These are phyloP conservation scores for Allophyes oxyacanthae DNA, from an alignment of 2,888 invertebrate species.

Conservation along the genomic window DNA sequence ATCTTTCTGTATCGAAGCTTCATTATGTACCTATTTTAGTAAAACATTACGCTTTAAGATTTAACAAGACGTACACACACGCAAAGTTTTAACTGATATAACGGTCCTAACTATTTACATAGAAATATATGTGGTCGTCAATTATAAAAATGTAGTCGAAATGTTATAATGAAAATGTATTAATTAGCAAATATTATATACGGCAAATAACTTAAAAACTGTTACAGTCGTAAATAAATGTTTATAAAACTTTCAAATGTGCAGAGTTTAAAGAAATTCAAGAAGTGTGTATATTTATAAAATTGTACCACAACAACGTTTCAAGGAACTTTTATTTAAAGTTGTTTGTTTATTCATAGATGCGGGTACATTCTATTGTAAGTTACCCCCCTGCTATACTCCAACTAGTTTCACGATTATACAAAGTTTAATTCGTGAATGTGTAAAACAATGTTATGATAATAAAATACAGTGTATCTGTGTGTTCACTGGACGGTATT, in stretches of 20 bases:
- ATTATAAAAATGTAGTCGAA: slow-evolving; percentile 47
- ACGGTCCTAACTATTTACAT: slow-evolving; percentile 50
- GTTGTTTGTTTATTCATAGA: slow-evolving; percentile 52
- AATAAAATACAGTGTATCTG: slow-evolving; percentile 61
- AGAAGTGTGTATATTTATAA: slow-evolving; percentile 62
- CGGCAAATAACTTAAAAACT: slow-evolving; percentile 45
- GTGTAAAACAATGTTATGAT: slow-evolving; percentile 61
- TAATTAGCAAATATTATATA: slow-evolving; percentile 38
- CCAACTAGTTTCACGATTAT: slow-evolving; percentile 57
- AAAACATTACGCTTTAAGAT: slow-evolving; percentile 44
- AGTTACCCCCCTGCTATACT: slow-evolving; percentile 34
- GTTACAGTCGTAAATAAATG: slow-evolving; percentile 54
- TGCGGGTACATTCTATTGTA: slow-evolving; percentile 55
- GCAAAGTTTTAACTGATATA: slow-evolving; percentile 51
- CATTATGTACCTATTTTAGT: slow-evolving; percentile 50
- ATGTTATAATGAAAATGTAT: slow-evolving; percentile 39
- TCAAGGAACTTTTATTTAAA: slow-evolving; percentile 76
- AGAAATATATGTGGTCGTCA: slow-evolving; percentile 46
- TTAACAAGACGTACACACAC: slow-evolving; percentile 48
- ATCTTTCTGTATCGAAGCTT: slow-evolving; percentile 57
- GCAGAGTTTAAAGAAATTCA: slow-evolving; percentile 38
- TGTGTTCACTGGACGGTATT: slow-evolving; percentile 86
- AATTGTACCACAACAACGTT: slow-evolving; percentile 77
- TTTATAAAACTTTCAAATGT: slow-evolving; percentile 56
- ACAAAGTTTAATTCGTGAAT: slow-evolving; percentile 50